Evolutionary conservation across 1,140 invertebrate genomes (phyloP), one percentile per base, ranked within the genome.

Genomic region (Lineus longissimus): DNA sequence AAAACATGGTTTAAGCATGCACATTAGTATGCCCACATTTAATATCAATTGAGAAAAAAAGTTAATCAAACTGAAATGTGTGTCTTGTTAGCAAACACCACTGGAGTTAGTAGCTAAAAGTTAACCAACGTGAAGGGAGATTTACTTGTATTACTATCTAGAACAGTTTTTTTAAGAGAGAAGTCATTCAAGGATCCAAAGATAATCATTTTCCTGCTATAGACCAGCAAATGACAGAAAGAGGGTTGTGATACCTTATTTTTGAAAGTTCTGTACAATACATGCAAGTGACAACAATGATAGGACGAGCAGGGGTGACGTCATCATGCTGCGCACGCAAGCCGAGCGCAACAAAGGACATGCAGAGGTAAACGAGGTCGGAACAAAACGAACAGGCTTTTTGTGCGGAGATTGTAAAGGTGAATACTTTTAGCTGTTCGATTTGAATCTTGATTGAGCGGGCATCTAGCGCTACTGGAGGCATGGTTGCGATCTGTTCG

Each of bases 371-470:
- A 15, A 43, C n/a, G 41, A 15, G n/a, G 51, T 54, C 17, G 22
- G 22, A 23, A 54, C 33, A 36, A 36, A 36, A 36, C 4, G 6
- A 36, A 15, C 4, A 36, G 33, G 15, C 15, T 36, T 29, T 9
- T 25, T 23, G n/a, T 2, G 33, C 33, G 4, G 15, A 36, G 33
- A 15, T 7, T 4, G n/a, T 4, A 29, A 23, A 54, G 17, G 6
- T 54, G 17, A 54, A 29, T 67, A 79, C 81, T 72, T 94, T 93
- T 9, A 98, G 85, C 75, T 98, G 93, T 43, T 89, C 88, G 67
- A 97, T 95, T 83, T 98, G 95, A 63, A 87, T 88, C 79, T 95
- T 94, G 15, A 98, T 92, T 6, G 91, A 90, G 71, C 94, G 90
- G 72, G 95, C 95, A 75, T 97, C 94, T 31, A 91, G 88, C 6